phyloP scores from a whole-genome alignment of 2,113 vertebrate species.

The Pelmatolapia mariae region DNA sequence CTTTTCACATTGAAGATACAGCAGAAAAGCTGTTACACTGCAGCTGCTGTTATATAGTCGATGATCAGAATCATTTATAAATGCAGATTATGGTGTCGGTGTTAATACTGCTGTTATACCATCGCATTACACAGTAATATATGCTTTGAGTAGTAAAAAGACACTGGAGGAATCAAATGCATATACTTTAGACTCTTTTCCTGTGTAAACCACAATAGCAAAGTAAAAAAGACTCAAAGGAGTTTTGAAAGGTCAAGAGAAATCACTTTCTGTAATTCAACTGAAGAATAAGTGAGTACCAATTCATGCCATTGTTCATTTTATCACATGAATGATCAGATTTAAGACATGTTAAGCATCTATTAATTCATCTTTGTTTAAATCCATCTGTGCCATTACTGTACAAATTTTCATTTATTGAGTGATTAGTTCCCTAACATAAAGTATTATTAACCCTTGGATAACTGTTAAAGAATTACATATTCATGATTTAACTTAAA shows the following conservation, averaged over 20 bases:
- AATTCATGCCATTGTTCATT: not conserved
- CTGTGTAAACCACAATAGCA: not conserved
- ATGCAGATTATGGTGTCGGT: not conserved
- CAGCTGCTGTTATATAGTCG: not conserved
- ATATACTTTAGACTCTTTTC: not conserved
- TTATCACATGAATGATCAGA: not conserved
- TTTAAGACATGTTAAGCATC: not conserved
- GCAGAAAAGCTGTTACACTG: not conserved
- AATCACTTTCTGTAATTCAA: not conserved
- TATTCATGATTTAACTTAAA: not conserved
- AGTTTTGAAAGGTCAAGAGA: not conserved
- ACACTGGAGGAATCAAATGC: not conserved
- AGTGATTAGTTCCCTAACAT: conserved; percentile 48
- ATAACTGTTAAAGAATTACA: conserved; percentile 11
- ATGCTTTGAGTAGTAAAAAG: not conserved
- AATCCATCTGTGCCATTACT: conserved; percentile 5
- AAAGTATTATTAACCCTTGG: conserved; percentile 36
- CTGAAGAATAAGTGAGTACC: not conserved
- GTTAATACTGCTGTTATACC: not conserved
- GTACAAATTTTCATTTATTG: not conserved
- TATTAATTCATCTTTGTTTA: conserved; percentile 10
- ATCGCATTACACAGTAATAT: not conserved
- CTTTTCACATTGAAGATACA: not conserved
- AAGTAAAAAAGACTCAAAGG: not conserved
- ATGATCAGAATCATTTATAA: not conserved